Evolutionary conservation across 64 coral and sea anemone species (phyloP), one percentile per base, ranked within the genome.

Genomic region (Montipora sp.): DNA sequence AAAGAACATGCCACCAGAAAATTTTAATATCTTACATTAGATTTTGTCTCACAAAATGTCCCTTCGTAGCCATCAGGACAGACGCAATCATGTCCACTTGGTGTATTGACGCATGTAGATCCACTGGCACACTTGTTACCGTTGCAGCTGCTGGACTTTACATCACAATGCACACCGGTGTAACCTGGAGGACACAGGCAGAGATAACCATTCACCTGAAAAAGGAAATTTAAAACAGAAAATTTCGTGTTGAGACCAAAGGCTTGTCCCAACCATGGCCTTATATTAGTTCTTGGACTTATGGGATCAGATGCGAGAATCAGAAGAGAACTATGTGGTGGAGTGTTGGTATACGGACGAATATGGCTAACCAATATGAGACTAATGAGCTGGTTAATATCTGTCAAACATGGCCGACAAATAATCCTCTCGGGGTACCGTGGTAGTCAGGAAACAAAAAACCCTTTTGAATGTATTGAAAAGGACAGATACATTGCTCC

Each of bases 61-160:
- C 98, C 98, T 14, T 87, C 76, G 67, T 90, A 99, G 24, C 98
- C 98, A 67, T 93, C 89, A 57, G 78, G 74, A 45, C 98, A 99
- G 9, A 51, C 44, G 46, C 98, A 99, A 5, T 92, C 79, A 18
- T 93, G 87, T 5, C 98, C 94, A 51, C 58, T 84, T 15, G 98
- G 98, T 68, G 89, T 88, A 81, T 96, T 87, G 19, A 94, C 80
- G 43, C 98, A 99, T 7, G 78, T 93, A 11, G 77, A 86, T 51
- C 89, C 86, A 75, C 91, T 92, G 8, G 61, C 48, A 80, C 98
- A 99, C 27, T 89, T 85, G 69, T 67, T 51, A 13, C 36, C 63
- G 23, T 18, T 15, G 53, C 98, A 99, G 36, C 77, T 90, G 66
- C 87, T 90, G 3, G 88, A 47, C 51, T 94, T 96, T 19, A 92